Percentiles rank a stretch among this genome's conserved stretches.
Conservation (phyloP, 2,888 invertebrate species). For the Melangyna quadrimaculata region DNA sequence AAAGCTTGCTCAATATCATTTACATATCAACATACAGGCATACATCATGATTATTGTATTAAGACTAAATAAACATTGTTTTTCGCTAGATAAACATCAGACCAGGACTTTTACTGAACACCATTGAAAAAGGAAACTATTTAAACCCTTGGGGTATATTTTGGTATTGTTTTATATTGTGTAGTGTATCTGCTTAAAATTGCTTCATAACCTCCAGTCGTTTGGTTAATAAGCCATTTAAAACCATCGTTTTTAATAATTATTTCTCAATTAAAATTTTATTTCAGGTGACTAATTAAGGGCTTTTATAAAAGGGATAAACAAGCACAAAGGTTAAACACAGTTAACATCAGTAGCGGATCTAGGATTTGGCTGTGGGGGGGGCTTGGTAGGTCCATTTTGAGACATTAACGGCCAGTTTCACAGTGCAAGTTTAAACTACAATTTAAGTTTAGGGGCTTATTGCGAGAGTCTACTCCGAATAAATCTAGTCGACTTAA, state of each 20-base stretch:
- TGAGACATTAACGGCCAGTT: no score
- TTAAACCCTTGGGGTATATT: neutral
- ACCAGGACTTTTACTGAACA: neutral
- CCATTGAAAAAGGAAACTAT: neutral
- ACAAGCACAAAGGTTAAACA: conserved; percentile 38
- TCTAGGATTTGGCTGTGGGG: no score
- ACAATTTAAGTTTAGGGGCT: no score
- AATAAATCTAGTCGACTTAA: no score
- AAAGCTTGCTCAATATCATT: conserved; percentile 10
- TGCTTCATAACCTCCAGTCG: neutral
- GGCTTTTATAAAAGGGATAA: neutral
- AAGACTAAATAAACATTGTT: conserved; percentile 30
- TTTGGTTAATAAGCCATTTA: conserved; percentile 24
- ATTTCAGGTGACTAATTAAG: conserved; percentile 21
- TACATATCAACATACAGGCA: conserved; percentile 4
- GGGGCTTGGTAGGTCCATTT: no score
- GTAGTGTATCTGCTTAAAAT: neutral
- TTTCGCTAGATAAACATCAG: conserved; percentile 33
- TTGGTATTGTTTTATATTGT: no score
- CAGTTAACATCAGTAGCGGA: conserved; percentile 27
- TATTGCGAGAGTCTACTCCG: no score
- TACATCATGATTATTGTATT: conserved; percentile 1
- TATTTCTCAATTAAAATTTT: conserved; percentile 44
- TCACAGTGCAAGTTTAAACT: no score
- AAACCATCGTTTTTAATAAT: conserved; percentile 57